These are phyloP conservation scores for Volucella inflata DNA, from an alignment of 2,888 invertebrate genomes.

Conservation along the genomic window DNA sequence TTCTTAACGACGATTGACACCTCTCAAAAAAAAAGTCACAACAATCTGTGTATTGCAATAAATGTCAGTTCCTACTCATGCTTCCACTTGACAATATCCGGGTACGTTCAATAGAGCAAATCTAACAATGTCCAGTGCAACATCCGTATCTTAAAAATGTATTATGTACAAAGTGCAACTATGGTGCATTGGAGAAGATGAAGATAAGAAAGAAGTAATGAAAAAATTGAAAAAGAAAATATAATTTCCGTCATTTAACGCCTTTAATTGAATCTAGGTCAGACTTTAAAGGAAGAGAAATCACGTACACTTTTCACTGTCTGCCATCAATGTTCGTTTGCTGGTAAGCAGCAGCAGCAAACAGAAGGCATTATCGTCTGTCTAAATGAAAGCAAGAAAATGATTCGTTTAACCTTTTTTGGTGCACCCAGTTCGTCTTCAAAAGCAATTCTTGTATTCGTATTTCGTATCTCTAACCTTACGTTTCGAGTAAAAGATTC, in stretches of 20 bases:
- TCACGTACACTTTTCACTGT: conserved; percentile 16
- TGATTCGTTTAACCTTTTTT: conserved; percentile 17
- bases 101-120: no score
- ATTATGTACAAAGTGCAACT: no score
- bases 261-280: conserved; percentile 45
- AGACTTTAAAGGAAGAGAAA: conserved; percentile 47
- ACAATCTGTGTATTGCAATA: no score
- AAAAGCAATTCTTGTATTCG: not conserved
- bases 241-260: conserved; percentile 47
- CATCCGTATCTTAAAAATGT: no score
- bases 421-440: not conserved
- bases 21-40: no score
- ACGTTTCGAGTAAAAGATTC: no score
- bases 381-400: no score
- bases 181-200: not conserved
- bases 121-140: no score
- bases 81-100: not conserved
- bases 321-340: not conserved
- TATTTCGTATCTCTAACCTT: no score
- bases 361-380: not conserved
- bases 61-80: no score
- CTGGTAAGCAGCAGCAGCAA: not conserved
- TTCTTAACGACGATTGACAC: no score
- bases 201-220: not conserved
- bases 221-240: conserved; percentile 27